Evolutionary conservation across 2,113 vertebrate genomes (phyloP), one percentile per base, ranked within the genome.

Genomic region (Nibea coibor): DNA sequence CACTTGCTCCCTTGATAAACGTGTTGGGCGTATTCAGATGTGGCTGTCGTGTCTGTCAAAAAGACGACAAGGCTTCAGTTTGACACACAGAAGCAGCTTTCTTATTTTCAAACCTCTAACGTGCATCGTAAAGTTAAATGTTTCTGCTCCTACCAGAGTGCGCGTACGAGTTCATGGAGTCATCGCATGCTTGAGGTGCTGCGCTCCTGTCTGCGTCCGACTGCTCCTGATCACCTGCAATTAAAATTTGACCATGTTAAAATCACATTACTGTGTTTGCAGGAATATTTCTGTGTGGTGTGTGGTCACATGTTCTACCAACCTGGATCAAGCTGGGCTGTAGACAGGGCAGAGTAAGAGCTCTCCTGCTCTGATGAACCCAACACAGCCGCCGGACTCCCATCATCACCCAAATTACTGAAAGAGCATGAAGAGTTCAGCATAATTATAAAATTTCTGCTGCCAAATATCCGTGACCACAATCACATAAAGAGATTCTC

Each of bases 1-100:
- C 88, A 95, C 95, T 82, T 94, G 92, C 16, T 94, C 78, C 88
- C 93, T 88, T 94, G 95, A 87, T 95, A 96, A 28, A 95, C 93
- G 78, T 95, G 93, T 54, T 95, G 93, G 61, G 85, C 90, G 91
- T 92, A 96, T 78, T 95, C 94, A 31, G 94, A 75, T 0, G 89
- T 76, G 22, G 84, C 85, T 5, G 93, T 90, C 8, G 93, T 31
- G 56, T 93, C 90, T 90, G 80, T 31, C 7, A 83, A 15, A 47
- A 51, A 71, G 19, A 85, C 4, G 61, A 47, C 8, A 64, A 0
- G 0, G 3, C 4, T 19, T 76, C 53, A 89, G 50, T 54, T 47
- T 39, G 14, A 69, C 15, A 10, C 0, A 24, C 16, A 47, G n/a
- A 10, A 50, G 8, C 16, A 64, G 8, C 8, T 42, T 63, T 47